Base-by-base conservation (phyloP, 2,113 vertebrate species). In the Psephotus haematonotus region DNA sequence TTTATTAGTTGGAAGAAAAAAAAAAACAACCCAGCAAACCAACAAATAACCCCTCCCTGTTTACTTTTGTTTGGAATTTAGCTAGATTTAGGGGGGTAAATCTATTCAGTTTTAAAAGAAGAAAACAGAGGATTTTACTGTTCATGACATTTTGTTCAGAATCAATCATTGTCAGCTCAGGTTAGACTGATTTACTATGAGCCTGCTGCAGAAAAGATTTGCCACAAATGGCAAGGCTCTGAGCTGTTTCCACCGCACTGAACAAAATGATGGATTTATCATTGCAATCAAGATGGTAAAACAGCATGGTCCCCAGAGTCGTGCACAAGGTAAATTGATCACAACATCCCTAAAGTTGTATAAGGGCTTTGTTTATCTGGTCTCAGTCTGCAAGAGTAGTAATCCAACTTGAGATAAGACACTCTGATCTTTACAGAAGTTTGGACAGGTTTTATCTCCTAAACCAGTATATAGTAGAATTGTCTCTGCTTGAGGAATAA, bases 261-360 rank as follows among this genome's bases (percentile, higher is more conserved):
- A 91, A 86, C 71, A 88, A 92, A 95, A 88, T 95, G 82, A 97
- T 95, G 89, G 92, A 97, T 97, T 97, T 98, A 97, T 97, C 97
- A 97, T 89, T 96, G 94, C 98, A 98, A 97, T 97, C 97, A 97
- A 97, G 95, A 97, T 84, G 93, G 93, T 97, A 96, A 97, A 97
- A 96, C 96, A 97, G 97, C 95, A 95, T 95, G 97, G 86, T 98
- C 95, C 95, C 97, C 72, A 65, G 95, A 96, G 96, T 79, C 35
- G 37, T 90, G 89, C 92, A 97, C 95, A 78, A 96, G 96, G 93
- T 95, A 97, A 98, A 98, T 97, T 96, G 97, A 97, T 98, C 96
- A 97, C 89, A 97, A 97, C 93, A 91, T 41, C 83, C 94, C 87
- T 87, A 53, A 74, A 97, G 92, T 97, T 91, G 88, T 76, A 69